These are phyloP conservation scores for Heliconius cydno DNA, from an alignment of 2,888 invertebrate species.

Conservation along the genomic window DNA sequence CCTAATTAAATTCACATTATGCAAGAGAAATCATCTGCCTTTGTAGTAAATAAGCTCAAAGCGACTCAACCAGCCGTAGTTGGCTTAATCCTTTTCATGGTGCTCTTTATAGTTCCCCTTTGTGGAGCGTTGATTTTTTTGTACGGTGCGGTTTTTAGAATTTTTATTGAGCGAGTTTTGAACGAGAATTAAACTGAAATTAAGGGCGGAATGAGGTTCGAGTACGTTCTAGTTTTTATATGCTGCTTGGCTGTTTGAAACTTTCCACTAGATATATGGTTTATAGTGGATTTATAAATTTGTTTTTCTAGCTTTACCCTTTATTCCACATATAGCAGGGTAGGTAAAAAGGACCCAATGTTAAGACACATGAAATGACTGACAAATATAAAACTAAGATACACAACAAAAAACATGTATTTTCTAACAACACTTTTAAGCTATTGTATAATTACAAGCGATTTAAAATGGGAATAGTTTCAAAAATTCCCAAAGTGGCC, in stretches of 20 bases:
- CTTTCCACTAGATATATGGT: no score
- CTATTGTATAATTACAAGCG: no score
- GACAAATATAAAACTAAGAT: no score
- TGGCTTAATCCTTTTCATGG: slow-evolving; percentile 23
- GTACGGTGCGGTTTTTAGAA: slow-evolving; percentile 9
- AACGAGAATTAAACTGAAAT: slow-evolving; percentile 7
- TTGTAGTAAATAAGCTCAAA: slow-evolving; percentile 19
- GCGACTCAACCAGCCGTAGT: slow-evolving; percentile 19
- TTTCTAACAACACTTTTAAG: no score
- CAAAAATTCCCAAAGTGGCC: slow-evolving; percentile 9
- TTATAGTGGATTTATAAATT: no score
- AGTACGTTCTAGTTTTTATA: slow-evolving; percentile 1
- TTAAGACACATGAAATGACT: not conserved
- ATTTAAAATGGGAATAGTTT: slow-evolving; percentile 5
- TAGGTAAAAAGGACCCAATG: not conserved
- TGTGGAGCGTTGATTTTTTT: slow-evolving; percentile 25
- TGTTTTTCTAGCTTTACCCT: no score
- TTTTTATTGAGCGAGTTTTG: slow-evolving; percentile 20
- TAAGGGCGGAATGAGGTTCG: slow-evolving; percentile 10
- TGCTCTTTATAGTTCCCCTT: slow-evolving; percentile 15
- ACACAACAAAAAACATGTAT: no score
- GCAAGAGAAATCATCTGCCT: slow-evolving; percentile 17
- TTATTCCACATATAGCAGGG: no score
- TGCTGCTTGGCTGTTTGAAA: no score
- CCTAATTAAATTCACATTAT: slow-evolving; percentile 27